A percentile compares a stretch with the other conserved stretches of the same genome.
Evolutionary conservation across 37 sponge, comb jelly and placozoan genomes (phyloP).

Genomic region (Axinella damicornis): DNA sequence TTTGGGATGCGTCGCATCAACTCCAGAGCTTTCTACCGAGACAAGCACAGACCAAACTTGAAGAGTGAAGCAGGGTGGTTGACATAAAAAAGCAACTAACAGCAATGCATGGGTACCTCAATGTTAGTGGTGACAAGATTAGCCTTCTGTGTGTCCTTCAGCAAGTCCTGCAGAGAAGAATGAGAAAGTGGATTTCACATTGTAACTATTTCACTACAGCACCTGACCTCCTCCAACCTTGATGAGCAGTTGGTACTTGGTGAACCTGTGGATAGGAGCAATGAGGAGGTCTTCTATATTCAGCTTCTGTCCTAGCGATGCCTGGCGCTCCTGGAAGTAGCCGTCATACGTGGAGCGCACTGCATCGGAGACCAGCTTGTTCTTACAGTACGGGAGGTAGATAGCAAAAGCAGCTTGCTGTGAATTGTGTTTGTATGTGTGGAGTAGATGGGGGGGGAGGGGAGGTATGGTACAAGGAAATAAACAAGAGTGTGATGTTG

Average conservation of each 20-base stretch:
- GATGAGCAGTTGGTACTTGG: slow-evolving; percentile 72
- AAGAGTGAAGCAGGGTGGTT: background rate
- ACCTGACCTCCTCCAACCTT: slow-evolving; percentile 3
- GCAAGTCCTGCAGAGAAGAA: slow-evolving; percentile 3
- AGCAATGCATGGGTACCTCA: slow-evolving; percentile 10
- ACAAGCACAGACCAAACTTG: background rate
- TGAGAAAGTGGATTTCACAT: no score
- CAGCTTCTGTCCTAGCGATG: slow-evolving; percentile 52
- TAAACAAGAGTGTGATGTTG: background rate
- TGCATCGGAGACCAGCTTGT: slow-evolving; percentile 53
- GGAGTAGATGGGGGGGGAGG: background rate
- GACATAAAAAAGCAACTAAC: background rate
- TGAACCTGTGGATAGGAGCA: slow-evolving; percentile 69
- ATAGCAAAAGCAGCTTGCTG: slow-evolving; percentile 20
- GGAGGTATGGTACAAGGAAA: background rate
- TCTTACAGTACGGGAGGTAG: slow-evolving; percentile 59
- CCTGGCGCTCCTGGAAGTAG: slow-evolving; percentile 33
- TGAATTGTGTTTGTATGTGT: background rate
- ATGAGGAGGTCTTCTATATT: slow-evolving; percentile 63
- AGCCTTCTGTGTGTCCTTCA: slow-evolving; percentile 32
- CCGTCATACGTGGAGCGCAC: slow-evolving; percentile 33
- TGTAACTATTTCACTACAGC: no score
- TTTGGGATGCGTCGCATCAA: slow-evolving; percentile 68
- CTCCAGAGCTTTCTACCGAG: slow-evolving; percentile 52
- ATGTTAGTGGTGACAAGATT: slow-evolving; percentile 10